Percentiles rank a stretch among this genome's conserved stretches.
Evolutionary conservation across 1,140 invertebrate species (phyloP).

Genomic region (Popillia japonica): DNA sequence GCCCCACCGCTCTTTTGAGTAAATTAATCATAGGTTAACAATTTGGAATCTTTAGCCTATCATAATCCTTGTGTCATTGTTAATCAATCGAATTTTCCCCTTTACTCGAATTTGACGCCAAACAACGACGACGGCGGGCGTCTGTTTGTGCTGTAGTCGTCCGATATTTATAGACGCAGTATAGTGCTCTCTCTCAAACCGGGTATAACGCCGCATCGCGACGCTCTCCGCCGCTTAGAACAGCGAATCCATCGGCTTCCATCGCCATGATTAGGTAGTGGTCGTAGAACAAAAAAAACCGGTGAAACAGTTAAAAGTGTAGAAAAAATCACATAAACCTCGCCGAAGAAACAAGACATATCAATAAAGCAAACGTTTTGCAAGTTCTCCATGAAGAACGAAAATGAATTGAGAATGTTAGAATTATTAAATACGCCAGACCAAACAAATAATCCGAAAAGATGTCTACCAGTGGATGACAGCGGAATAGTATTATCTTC

Average conservation of each 20-base stretch:
- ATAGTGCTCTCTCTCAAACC: not conserved
- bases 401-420: conserved; percentile 1
- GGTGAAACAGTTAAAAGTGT: not conserved
- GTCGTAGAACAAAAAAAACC: not conserved
- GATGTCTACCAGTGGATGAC: conserved; percentile 12
- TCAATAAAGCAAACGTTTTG: not conserved
- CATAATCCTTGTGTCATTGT: not conserved
- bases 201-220: not conserved
- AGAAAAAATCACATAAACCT: not conserved
- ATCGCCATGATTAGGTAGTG: conserved; percentile 4
- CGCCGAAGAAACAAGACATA: not conserved
- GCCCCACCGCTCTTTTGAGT: too few species aligned
- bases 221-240: conserved; percentile 10
- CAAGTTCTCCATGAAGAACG: not conserved
- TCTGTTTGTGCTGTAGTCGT: not conserved
- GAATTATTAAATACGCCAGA: not conserved
- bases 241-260: not conserved
- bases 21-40: not conserved
- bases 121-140: not conserved
- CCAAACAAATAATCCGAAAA: not conserved
- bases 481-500: not conserved
- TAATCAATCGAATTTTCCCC: not conserved
- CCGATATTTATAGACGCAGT: conserved; percentile 16
- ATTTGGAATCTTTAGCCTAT: not conserved
- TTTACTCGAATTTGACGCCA: not conserved